Evolutionary conservation across 2,113 vertebrate species (phyloP).

Genomic region (Carollia perspicillata): DNA sequence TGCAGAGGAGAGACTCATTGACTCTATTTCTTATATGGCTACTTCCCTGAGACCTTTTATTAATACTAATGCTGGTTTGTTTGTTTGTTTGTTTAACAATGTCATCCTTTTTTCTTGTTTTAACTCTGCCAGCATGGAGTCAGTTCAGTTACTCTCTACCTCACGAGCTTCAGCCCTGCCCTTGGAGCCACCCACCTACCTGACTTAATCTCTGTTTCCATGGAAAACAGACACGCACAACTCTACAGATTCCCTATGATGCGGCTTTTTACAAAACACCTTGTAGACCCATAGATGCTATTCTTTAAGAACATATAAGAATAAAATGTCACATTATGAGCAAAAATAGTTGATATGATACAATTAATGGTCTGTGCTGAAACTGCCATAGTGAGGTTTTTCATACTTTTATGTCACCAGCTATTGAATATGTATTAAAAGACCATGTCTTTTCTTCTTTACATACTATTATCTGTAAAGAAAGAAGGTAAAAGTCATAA

Average conservation of each 20-base stretch:
- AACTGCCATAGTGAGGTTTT: background rate
- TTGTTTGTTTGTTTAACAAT: background rate
- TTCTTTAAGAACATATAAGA: constrained; percentile 8
- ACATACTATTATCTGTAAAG: background rate
- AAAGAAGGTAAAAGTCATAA: background rate
- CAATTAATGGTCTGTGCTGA: background rate
- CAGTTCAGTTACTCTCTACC: background rate
- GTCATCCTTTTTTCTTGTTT: background rate
- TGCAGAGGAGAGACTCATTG: background rate
- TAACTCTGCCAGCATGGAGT: background rate
- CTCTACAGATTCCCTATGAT: background rate
- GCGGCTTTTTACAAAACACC: background rate
- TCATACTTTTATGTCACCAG: background rate
- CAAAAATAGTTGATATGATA: background rate
- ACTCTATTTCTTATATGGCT: background rate
- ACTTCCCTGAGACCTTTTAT: background rate
- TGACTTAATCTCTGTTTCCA: background rate
- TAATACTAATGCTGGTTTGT: background rate
- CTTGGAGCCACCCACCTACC: background rate
- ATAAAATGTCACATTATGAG: constrained; percentile 18
- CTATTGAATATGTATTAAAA: background rate
- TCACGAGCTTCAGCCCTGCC: background rate
- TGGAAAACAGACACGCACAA: background rate
- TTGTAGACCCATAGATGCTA: background rate
- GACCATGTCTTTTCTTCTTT: background rate